Conservation (phyloP, 2,113 vertebrate genomes). For the Siniperca chuatsi region DNA sequence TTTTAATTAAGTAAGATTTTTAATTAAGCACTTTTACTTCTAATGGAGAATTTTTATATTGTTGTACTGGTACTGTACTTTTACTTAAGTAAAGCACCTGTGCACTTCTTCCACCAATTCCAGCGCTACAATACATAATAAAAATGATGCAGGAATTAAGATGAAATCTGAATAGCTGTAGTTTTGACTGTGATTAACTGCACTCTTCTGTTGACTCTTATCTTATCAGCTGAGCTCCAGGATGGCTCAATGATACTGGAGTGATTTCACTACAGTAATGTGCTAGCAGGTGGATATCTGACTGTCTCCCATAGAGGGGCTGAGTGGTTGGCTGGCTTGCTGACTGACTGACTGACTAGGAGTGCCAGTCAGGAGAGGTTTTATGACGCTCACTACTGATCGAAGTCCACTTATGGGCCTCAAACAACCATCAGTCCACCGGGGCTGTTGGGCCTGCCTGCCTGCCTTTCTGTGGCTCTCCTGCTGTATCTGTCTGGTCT, state of each 20-base stretch:
- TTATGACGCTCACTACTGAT: slow-evolving; percentile 80
- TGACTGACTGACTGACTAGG: slow-evolving; percentile 71
- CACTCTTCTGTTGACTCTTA: slow-evolving; percentile 43
- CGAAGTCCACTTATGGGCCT: slow-evolving; percentile 82
- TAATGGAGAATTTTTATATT: neutral
- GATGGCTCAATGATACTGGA: slow-evolving; percentile 36
- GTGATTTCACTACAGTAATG: slow-evolving; percentile 52
- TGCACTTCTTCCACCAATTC: neutral
- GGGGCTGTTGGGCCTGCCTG: slow-evolving; percentile 58
- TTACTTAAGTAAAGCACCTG: neutral
- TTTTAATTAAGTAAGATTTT: neutral
- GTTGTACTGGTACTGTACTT: neutral
- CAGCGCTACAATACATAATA: neutral
- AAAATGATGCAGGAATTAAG: neutral
- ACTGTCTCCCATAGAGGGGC: neutral
- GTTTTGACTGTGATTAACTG: slow-evolving; percentile 16
- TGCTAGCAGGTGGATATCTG: slow-evolving; percentile 65
- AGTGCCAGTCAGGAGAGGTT: slow-evolving; percentile 83
- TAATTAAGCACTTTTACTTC: neutral
- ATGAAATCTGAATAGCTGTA: slow-evolving; percentile 22
- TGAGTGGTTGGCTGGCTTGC: slow-evolving; percentile 37
- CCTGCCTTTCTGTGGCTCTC: slow-evolving; percentile 52
- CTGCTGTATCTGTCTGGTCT: slow-evolving; percentile 51
- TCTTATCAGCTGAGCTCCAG: slow-evolving; percentile 69
- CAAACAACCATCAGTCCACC: slow-evolving; percentile 74